Conservation (phyloP, 2,797 vertebrate genomes). For the Valencia hispanica region DNA sequence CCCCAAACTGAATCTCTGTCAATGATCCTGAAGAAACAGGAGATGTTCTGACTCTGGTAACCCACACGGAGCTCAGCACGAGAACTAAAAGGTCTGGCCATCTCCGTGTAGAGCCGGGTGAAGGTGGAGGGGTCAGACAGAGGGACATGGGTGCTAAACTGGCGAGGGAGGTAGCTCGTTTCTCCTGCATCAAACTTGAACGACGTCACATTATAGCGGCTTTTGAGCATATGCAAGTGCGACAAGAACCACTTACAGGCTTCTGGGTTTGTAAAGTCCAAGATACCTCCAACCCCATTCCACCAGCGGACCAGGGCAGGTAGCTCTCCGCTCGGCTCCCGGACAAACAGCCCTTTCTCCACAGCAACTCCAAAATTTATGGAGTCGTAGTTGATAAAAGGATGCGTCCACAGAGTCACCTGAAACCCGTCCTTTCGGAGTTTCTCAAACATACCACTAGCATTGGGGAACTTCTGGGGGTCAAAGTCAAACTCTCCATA, state of each 20-base stretch:
- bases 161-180: constrained; percentile 90
- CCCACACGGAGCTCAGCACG: constrained; percentile 88
- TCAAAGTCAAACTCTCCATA: constrained; percentile 96
- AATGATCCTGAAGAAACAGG: constrained; percentile 95
- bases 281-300: constrained; percentile 91
- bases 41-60: constrained; percentile 94
- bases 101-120: constrained; percentile 89
- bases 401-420: constrained; percentile 92
- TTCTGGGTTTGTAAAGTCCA: constrained; percentile 93
- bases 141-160: constrained; percentile 86
- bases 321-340: constrained; percentile 82
- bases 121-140: constrained; percentile 89
- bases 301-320: constrained; percentile 93
- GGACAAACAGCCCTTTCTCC: constrained; percentile 87
- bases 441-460: constrained; percentile 86
- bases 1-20: constrained; percentile 95
- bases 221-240: constrained; percentile 82
- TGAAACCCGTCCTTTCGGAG: constrained; percentile 85
- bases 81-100: constrained; percentile 87
- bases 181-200: constrained; percentile 96
- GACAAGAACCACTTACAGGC: constrained; percentile 89
- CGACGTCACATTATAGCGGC: constrained; percentile 85
- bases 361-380: constrained; percentile 85
- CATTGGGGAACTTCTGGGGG: constrained; percentile 88
- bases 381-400: constrained; percentile 90